Evolutionary conservation across 2,113 vertebrate genomes (phyloP).

Genomic region (Beaufortia kweichowensis): DNA sequence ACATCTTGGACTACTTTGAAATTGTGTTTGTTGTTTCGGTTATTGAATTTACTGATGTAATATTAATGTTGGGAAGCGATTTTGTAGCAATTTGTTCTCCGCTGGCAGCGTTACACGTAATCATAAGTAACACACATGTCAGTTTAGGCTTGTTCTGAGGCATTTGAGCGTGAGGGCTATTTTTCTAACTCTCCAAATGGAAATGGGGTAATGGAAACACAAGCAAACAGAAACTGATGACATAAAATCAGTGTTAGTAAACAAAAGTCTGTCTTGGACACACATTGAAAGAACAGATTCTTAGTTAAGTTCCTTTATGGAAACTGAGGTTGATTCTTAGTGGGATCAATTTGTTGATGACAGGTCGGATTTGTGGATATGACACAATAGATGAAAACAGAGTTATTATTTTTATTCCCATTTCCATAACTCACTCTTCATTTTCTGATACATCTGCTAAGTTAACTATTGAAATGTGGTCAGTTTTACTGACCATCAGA

Average conservation of each 20-base stretch:
- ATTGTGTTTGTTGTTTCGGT: constrained; percentile 66
- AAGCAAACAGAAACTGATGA: constrained; percentile 26
- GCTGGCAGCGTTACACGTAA: constrained; percentile 36
- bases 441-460: too few relatives aligned
- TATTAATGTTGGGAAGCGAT: constrained; percentile 59
- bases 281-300: background rate
- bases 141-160: constrained; percentile 11
- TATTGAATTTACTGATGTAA: constrained; percentile 64
- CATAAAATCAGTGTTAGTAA: constrained; percentile 15
- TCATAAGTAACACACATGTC: constrained; percentile 24
- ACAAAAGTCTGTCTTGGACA: constrained; percentile 10
- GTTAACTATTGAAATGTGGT: too few relatives aligned
- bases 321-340: background rate
- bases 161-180: constrained; percentile 1
- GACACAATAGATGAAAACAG: background rate
- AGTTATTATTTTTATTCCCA: background rate
- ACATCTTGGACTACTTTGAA: constrained; percentile 64
- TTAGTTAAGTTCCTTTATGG: background rate
- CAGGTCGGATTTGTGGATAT: constrained; percentile 20
- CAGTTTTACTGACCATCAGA: too few relatives aligned
- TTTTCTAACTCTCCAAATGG: constrained; percentile 13
- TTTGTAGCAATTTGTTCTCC: constrained; percentile 55
- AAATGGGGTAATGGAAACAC: constrained; percentile 17
- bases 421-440: too few relatives aligned
- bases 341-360: constrained; percentile 20